Conservation (phyloP, 2,797 vertebrate genomes). For the Miichthys miiuy region DNA sequence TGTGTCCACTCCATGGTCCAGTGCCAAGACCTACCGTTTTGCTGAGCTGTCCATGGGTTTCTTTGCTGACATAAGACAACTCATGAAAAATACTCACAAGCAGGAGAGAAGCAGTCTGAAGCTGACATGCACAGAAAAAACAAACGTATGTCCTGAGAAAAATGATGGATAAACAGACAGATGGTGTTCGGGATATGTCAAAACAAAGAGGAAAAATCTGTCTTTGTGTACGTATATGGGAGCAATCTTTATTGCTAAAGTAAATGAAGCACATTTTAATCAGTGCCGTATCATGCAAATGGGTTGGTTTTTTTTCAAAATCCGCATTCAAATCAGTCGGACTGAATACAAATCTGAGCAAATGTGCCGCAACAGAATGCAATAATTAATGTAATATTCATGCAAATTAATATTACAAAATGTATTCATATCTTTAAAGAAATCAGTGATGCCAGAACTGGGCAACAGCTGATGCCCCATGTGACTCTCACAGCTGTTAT, state of each 20-base stretch:
- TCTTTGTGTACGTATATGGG: not conserved
- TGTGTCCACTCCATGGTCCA: slow-evolving; percentile 25
- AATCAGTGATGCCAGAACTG: not conserved
- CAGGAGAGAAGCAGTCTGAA: slow-evolving; percentile 12
- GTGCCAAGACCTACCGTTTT: slow-evolving; percentile 62
- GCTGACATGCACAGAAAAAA: slow-evolving; percentile 47
- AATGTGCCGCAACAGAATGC: not conserved
- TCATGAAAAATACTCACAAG: slow-evolving; percentile 35
- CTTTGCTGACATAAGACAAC: slow-evolving; percentile 63
- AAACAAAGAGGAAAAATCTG: not conserved
- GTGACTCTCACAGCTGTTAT: not conserved
- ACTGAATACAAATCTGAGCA: not conserved
- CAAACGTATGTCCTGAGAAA: slow-evolving; percentile 24
- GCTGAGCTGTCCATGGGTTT: slow-evolving; percentile 60
- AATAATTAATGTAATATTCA: not conserved
- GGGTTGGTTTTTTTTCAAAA: not conserved
- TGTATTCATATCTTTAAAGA: not conserved
- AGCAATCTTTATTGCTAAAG: slow-evolving; percentile 1
- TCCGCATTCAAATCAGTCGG: not conserved
- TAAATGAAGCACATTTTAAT: not conserved
- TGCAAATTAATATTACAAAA: not conserved
- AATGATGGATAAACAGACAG: slow-evolving; percentile 33
- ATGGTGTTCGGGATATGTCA: slow-evolving; percentile 6
- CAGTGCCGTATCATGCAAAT: not conserved
- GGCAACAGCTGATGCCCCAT: not conserved